Base-by-base conservation (phyloP, 2,888 invertebrate genomes). In the Cosmopolites sordidus region DNA sequence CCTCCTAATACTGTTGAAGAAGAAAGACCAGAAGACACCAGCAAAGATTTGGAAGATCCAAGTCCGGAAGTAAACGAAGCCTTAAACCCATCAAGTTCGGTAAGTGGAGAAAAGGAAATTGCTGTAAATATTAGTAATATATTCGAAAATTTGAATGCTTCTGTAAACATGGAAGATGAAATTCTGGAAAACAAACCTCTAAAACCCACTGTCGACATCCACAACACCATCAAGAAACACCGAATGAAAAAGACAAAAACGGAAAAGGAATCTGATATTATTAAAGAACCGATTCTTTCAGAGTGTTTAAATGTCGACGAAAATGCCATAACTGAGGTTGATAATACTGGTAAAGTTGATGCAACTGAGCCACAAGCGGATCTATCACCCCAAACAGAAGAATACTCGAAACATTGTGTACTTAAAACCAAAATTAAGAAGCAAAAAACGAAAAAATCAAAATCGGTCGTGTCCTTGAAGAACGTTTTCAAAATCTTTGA, bases 371-470 rank as follows among this genome's bases (percentile, higher is more conserved):
- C n/a, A 12, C 5, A 27, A 6, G n/a, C 4, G 12, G 33, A 33
- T 33, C 2, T 12, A 33, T 6, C n/a, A 12, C 11, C 11, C 3
- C 33, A 5, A 2, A 3, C 5, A 12, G 12, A 11, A 12, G 8
- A 3, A 5, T 22, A 5, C 22, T 22, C 22, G 4, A n/a, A n/a
- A n/a, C n/a, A n/a, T n/a, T n/a, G n/a, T n/a, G 27, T 27, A 9
- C 5, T 9, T 15, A 48, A 42, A 17, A 16, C 18, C 5, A 48
- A 48, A 11, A 9, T 12, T 6, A 48, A 41, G n/a, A 48, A 48
- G 42, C 37, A 5, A 18, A 48, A 43, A 18, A 16, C 17, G 17
- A 48, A 42, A 9, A 48, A 42, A 43, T 33, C 11, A 2, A 48
- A 30, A 33, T 14, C 16, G 2, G 14, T 22, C 15, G 30, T 9